phyloP scores from a whole-genome alignment of 2,797 vertebrate genomes.

The Austrolebias charrua region DNA sequence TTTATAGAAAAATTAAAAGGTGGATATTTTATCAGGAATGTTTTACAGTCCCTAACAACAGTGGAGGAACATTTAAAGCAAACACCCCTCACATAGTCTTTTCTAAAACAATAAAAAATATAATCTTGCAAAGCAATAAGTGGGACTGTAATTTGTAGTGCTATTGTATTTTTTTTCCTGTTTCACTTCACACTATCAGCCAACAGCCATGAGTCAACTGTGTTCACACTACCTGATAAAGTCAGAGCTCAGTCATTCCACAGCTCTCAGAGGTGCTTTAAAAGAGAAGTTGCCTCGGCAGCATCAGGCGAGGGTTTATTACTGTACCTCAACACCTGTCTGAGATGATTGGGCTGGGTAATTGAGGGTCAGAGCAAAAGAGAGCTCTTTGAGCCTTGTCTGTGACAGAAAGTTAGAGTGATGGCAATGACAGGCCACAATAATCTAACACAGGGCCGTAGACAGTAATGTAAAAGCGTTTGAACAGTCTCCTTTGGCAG shows the following conservation, averaged over 20 bases:
- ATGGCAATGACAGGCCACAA: constrained; percentile 55
- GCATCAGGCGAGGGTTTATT: constrained; percentile 65
- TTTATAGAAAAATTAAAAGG: constrained; percentile 1
- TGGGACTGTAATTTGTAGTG: constrained; percentile 19
- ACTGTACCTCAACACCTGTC: constrained; percentile 73
- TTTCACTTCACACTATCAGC: constrained; percentile 36
- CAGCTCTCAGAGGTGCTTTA: constrained; percentile 62
- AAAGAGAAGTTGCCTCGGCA: constrained; percentile 54
- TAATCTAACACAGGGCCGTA: constrained; percentile 62
- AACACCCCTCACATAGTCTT: constrained; percentile 8
- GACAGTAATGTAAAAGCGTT: constrained; percentile 70
- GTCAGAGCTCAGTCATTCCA: constrained; percentile 58
- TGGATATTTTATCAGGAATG: not conserved
- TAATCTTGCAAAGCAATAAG: constrained; percentile 24
- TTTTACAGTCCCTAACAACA: constrained; percentile 8
- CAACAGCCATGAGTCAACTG: constrained; percentile 55
- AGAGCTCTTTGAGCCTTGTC: constrained; percentile 58
- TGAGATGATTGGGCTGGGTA: constrained; percentile 71
- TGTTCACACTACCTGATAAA: constrained; percentile 63
- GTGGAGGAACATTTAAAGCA: not conserved
- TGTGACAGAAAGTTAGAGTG: constrained; percentile 59
- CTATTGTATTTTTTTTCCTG: constrained; percentile 24
- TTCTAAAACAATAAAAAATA: constrained; percentile 9
- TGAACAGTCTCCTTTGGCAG: constrained; percentile 44
- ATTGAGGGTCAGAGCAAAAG: constrained; percentile 75